phyloP scores from a whole-genome alignment of 2,888 invertebrate species.

The Lagria hirta region DNA sequence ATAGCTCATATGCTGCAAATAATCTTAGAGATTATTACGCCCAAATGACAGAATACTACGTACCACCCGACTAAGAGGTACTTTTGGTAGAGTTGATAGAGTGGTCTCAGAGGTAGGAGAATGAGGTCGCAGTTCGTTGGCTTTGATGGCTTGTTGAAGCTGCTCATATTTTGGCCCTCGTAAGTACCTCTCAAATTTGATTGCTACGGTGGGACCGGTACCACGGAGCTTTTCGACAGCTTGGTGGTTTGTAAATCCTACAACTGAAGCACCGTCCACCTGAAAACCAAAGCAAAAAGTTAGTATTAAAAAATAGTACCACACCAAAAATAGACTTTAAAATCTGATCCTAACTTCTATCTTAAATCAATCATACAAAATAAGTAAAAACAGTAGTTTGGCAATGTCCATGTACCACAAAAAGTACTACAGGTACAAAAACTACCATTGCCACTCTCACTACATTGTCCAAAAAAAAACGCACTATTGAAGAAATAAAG shows the following conservation, averaged over 20 bases:
- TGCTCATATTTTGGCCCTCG: conserved; percentile 87
- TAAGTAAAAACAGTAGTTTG: too few relatives aligned
- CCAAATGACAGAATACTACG: conserved; percentile 26
- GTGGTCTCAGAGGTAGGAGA: conserved; percentile 67
- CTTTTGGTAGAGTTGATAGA: conserved; percentile 72
- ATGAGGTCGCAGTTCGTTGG: conserved; percentile 67
- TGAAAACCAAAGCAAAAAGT: conserved; percentile 28
- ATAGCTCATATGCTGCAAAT: conserved; percentile 44
- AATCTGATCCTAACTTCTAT: too few relatives aligned
- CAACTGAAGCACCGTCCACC: conserved; percentile 85
- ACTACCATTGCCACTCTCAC: conserved; percentile 1
- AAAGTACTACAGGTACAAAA: too few relatives aligned
- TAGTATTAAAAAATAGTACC: background rate
- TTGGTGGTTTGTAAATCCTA: conserved; percentile 92
- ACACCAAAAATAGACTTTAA: conserved; percentile 1
- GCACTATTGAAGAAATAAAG: too few relatives aligned
- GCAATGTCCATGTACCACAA: too few relatives aligned
- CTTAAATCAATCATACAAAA: too few relatives aligned
- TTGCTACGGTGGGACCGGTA: conserved; percentile 72
- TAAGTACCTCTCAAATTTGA: conserved; percentile 75
- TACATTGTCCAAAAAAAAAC: too few relatives aligned
- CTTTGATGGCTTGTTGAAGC: conserved; percentile 74
- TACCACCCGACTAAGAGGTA: conserved; percentile 73
- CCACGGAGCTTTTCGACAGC: conserved; percentile 86
- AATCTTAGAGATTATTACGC: background rate